Evolutionary conservation across 2,797 vertebrate species (phyloP), one percentile per base, ranked within the genome.

Genomic region (Oryzias sinensis): DNA sequence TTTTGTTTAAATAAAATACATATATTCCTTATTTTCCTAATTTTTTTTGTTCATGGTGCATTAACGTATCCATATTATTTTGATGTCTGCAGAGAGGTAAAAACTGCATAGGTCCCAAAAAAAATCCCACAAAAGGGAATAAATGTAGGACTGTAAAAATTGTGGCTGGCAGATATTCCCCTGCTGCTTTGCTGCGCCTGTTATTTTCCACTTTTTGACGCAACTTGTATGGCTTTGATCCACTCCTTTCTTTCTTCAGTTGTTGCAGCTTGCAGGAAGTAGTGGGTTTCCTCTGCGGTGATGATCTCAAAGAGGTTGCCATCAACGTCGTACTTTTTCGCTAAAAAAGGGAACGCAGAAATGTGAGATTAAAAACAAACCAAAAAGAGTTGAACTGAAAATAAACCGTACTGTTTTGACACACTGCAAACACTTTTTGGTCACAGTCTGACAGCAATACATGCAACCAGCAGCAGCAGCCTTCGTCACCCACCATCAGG

Each of bases 231-330:
- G 33, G 92, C 95, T 89, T 89, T 93, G 88, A 99, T 99, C 97
- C 97, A 99, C 8, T 96, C 95, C 6, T 91, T 96, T 43, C 95
- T 94, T 59, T 99, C 97, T 24, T 95, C 74, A 0, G 83, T 59
- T 4, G 93, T 92, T 1, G 95, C 94, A 0, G 95, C 97, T 88
- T 99, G 96, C 72, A 99, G 72, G 73, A 94, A 94, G 69, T 96
- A 97, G 68, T 97, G 96, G 41, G 86, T 86, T 74, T 99, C 96
- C 9, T 93, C 90, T 14, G 96, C 93, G 5, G 97, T 96, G 88
- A 99, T 99, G 88, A 99, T 95, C 91, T 99, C 97, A 84, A 98
- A 99, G 53, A 98, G 92, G 80, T 97, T 94, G 41, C 94, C 95
- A 0, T 93, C 93, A 18, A 87, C 61, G 0, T 96, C 95, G 3